Percentiles rank a stretch among this genome's conserved stretches.
Evolutionary conservation across 2,113 vertebrate species (phyloP).

Genomic region (Melospiza georgiana): DNA sequence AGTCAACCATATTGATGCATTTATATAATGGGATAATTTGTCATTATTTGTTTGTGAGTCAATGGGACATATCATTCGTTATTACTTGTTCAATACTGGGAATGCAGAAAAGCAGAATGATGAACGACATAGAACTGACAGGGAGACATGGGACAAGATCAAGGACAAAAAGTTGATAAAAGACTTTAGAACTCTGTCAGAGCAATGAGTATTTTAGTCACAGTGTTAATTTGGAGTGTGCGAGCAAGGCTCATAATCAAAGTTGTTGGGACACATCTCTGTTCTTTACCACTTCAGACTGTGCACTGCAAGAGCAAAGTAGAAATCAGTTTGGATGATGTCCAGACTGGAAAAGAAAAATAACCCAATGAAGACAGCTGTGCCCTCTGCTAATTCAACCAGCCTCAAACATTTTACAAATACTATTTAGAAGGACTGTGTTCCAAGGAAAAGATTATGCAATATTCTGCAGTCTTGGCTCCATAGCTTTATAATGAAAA

Average conservation of each 20-base stretch:
- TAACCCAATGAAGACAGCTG: neutral
- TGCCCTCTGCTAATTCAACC: neutral
- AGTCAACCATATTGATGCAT: neutral
- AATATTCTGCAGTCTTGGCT: neutral
- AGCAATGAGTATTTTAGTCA: neutral
- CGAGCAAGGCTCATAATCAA: neutral
- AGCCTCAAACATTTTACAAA: neutral
- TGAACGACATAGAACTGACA: neutral
- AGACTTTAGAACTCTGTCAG: neutral
- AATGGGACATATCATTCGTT: neutral
- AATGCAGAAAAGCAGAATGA: neutral
- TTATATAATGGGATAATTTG: neutral
- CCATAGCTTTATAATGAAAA: neutral
- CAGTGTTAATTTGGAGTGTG: neutral
- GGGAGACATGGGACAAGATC: neutral
- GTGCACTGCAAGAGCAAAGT: neutral
- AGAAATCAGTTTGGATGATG: neutral
- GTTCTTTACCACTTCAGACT: neutral
- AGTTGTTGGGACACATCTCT: neutral
- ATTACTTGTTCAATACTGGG: neutral
- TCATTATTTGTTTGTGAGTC: slow-evolving; percentile 33
- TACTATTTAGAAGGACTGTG: neutral
- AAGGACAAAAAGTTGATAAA: neutral
- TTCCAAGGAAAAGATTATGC: neutral
- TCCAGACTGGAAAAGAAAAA: neutral